A percentile compares a stretch with the other conserved stretches of the same genome.
These are phyloP conservation scores for Cryptoblepharus egeriae DNA, from an alignment of 2,797 vertebrate genomes.

Conservation along the genomic window DNA sequence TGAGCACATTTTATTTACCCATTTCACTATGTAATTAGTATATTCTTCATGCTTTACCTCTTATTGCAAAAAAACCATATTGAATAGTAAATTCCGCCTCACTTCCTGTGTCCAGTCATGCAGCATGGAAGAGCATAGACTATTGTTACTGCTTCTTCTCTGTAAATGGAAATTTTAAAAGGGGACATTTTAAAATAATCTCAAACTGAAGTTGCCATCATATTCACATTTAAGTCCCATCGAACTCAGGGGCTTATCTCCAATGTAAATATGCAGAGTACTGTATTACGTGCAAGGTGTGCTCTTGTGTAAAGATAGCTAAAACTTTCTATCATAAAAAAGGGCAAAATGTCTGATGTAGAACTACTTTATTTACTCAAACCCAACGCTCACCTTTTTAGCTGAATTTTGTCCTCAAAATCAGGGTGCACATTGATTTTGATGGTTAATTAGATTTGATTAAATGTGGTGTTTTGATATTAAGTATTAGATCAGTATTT, in stretches of 20 bases:
- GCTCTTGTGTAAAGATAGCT: neutral
- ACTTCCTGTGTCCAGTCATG: too few species aligned
- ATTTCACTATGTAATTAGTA: neutral
- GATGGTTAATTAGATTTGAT: too few species aligned
- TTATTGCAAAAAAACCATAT: neutral
- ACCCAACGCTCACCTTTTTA: too few species aligned
- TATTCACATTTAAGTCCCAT: too few species aligned
- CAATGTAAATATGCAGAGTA: neutral
- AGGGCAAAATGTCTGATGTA: neutral
- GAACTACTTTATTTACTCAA: too few species aligned
- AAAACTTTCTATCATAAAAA: neutral
- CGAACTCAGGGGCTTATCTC: neutral
- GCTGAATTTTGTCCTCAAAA: too few species aligned
- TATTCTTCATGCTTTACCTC: neutral
- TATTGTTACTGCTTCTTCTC: neutral
- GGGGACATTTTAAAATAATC: too few species aligned
- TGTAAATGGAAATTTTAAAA: neutral
- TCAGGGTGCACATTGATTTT: too few species aligned
- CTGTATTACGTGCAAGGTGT: too few species aligned
- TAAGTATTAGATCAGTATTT: too few species aligned
- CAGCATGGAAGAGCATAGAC: too few species aligned
- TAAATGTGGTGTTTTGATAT: too few species aligned
- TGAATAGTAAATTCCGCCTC: neutral
- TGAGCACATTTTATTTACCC: neutral
- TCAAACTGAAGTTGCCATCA: neutral